Evolutionary conservation across 2,113 vertebrate genomes (phyloP).

Genomic region (Hydropotes inermis): DNA sequence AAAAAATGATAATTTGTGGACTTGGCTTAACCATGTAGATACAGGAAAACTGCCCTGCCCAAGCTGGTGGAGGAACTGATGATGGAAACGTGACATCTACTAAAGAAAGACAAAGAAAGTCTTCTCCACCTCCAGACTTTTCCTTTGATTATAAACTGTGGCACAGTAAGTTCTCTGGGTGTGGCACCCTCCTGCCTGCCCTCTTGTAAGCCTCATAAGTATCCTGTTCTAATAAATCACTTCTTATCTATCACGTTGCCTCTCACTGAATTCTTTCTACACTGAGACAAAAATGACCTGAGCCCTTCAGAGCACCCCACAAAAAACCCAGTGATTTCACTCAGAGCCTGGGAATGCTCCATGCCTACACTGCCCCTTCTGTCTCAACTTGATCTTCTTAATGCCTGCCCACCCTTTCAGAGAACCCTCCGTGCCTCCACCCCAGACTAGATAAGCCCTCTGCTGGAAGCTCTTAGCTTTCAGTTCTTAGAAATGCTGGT

Average conservation of each 20-base stretch:
- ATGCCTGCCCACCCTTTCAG: neutral
- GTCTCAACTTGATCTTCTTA: neutral
- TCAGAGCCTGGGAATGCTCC: neutral
- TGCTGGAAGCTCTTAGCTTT: neutral
- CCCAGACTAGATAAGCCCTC: neutral
- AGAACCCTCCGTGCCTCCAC: neutral
- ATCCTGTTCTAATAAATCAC: neutral
- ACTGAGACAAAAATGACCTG: neutral
- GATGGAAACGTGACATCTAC: neutral
- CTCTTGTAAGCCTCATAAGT: neutral
- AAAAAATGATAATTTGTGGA: neutral
- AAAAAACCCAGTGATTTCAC: neutral
- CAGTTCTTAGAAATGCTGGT: neutral
- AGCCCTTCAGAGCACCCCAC: neutral
- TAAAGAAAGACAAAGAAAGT: neutral
- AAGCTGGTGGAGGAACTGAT: neutral
- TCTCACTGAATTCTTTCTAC: neutral
- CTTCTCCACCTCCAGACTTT: neutral
- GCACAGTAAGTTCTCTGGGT: neutral
- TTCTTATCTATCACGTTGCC: neutral
- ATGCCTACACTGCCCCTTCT: too few species aligned
- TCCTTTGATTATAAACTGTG: neutral
- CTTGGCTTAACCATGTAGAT: neutral
- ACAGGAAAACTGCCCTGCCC: neutral
- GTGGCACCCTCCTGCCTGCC: neutral